Evolutionary conservation across 1,140 invertebrate genomes (phyloP).

Genomic region (Octopus sinensis): DNA sequence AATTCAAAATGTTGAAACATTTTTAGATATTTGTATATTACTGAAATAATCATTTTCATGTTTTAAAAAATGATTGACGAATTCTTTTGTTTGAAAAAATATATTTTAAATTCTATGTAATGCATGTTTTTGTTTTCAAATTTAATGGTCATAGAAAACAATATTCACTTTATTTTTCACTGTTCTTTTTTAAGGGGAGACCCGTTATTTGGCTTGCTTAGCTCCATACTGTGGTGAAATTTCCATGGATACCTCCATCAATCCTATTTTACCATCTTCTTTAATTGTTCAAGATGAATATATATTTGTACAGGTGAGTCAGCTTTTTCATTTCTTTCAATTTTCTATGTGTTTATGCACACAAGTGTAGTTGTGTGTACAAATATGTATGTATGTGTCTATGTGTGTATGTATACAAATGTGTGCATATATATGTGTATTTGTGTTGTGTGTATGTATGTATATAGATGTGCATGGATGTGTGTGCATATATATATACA

Average conservation of each 20-base stretch:
- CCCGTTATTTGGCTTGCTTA: slow-evolving; percentile 27
- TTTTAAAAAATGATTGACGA: too few relatives aligned
- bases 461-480: background rate
- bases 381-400: background rate
- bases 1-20: too few relatives aligned
- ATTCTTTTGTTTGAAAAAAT: too few relatives aligned
- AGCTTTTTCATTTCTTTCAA: background rate
- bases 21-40: too few relatives aligned
- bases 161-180: background rate
- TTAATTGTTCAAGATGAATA: slow-evolving; percentile 79
- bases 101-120: too few relatives aligned
- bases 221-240: slow-evolving; percentile 30
- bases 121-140: too few relatives aligned
- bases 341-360: background rate
- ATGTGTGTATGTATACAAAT: background rate
- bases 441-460: background rate
- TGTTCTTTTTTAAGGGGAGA: slow-evolving; percentile 16
- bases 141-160: too few relatives aligned
- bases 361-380: background rate
- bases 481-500: background rate
- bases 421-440: background rate
- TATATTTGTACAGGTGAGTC: slow-evolving; percentile 68
- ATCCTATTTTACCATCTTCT: slow-evolving; percentile 67
- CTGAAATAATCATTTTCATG: too few relatives aligned
- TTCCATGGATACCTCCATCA: slow-evolving; percentile 30